Conservation (phyloP, 2,113 vertebrate genomes). For the Pachyramphus minor region DNA sequence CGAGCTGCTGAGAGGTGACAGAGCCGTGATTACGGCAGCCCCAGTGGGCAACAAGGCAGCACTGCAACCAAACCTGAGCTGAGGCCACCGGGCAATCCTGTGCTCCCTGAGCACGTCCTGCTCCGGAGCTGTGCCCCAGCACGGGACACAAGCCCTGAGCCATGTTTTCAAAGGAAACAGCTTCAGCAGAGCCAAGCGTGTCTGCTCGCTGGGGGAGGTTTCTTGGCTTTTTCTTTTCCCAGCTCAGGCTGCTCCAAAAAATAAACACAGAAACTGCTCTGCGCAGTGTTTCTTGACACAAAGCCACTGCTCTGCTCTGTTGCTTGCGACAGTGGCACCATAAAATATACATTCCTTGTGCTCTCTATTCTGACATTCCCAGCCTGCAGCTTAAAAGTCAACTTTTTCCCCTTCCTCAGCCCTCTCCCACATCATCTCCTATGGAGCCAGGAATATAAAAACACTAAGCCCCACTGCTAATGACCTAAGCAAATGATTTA, state of each 20-base stretch:
- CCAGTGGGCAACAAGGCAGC: neutral
- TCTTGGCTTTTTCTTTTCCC: neutral
- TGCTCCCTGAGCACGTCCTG: neutral
- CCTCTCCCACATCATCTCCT: neutral
- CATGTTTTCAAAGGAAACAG: rapidly evolving
- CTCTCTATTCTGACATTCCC: neutral
- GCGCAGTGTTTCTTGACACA: conserved; percentile 6
- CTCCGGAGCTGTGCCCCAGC: neutral
- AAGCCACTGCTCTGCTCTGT: neutral
- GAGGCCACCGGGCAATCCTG: neutral
- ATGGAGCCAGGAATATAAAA: neutral
- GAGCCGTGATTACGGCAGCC: neutral
- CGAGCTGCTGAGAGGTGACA: conserved; percentile 27
- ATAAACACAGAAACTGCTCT: conserved; percentile 12
- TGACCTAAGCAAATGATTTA: conserved; percentile 10
- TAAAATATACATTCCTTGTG: neutral
- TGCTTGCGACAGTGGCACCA: neutral
- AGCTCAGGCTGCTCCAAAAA: neutral
- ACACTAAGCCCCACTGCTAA: neutral
- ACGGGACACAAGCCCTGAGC: rapidly evolving
- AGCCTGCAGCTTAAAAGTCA: neutral
- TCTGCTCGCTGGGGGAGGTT: neutral
- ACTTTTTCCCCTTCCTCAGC: neutral
- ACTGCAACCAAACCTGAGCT: neutral
- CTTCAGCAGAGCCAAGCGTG: neutral